These are phyloP conservation scores for Butorides virescens DNA, from an alignment of 2,113 vertebrate species.

Conservation along the genomic window DNA sequence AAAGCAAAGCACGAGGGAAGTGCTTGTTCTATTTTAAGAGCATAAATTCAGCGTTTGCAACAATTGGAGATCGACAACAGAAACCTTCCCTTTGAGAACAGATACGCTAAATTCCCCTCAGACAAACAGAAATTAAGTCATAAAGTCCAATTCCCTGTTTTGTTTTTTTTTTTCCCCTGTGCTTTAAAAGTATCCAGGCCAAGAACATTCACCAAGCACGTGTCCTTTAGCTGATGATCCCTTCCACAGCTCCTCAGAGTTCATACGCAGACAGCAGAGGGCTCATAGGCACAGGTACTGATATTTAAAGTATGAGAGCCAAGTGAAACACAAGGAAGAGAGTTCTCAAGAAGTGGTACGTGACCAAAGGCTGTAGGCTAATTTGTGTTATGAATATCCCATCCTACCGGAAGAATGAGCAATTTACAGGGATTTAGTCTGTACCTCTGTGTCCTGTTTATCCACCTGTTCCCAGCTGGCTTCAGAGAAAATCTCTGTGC, in stretches of 20 bases:
- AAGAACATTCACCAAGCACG: neutral
- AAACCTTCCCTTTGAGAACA: neutral
- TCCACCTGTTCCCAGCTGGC: slow-evolving; percentile 99
- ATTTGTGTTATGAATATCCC: neutral
- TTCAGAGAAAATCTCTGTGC: slow-evolving; percentile 97
- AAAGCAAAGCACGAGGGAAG: neutral
- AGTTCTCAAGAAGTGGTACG: neutral
- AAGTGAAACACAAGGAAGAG: neutral
- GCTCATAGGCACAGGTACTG: slow-evolving; percentile 44
- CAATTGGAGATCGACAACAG: neutral
- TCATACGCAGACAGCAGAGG: neutral
- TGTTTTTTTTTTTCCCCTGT: neutral
- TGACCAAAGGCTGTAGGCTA: neutral
- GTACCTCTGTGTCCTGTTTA: slow-evolving; percentile 97
- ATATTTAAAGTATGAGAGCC: neutral
- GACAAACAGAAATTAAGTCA: neutral
- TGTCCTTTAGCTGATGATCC: neutral
- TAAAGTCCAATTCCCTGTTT: neutral
- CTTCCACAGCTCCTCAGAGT: neutral
- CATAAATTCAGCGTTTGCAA: neutral
- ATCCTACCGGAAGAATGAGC: neutral
- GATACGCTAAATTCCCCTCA: neutral
- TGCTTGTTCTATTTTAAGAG: neutral
- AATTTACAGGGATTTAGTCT: slow-evolving; percentile 69
- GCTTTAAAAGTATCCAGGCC: neutral